Evolutionary conservation across 2,113 vertebrate genomes (phyloP).

Genomic region (Petrocephalus zakoni): DNA sequence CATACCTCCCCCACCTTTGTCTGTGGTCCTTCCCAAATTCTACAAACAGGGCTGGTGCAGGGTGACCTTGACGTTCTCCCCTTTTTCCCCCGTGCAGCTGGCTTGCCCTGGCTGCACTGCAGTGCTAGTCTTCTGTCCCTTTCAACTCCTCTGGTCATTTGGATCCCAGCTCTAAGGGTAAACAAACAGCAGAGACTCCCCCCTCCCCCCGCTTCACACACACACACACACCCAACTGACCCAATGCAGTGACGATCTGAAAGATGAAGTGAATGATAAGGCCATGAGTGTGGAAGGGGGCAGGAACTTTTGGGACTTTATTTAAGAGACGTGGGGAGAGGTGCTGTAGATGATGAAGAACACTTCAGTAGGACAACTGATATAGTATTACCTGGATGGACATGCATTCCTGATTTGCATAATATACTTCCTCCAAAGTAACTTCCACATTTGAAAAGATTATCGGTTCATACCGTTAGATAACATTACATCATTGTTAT

Average conservation of each 20-base stretch:
- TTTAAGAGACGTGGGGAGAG: not conserved
- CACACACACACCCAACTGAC: not conserved
- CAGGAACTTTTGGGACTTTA: not conserved
- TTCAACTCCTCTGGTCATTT: slow-evolving; percentile 20
- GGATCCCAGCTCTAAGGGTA: not conserved
- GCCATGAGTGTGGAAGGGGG: not conserved
- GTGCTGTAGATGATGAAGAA: not conserved
- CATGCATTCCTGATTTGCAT: not conserved
- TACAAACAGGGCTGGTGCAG: slow-evolving; percentile 26
- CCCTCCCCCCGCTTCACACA: not conserved
- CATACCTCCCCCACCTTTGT: slow-evolving; percentile 14
- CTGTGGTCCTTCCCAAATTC: slow-evolving; percentile 38
- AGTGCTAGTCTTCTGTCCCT: slow-evolving; percentile 12
- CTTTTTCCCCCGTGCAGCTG: slow-evolving; percentile 24
- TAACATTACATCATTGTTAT: slow-evolving; percentile 13
- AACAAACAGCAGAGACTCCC: not conserved
- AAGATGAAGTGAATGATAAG: not conserved
- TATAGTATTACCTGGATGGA: not conserved
- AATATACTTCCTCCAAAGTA: not conserved
- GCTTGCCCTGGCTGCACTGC: not conserved
- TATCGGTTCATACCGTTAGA: not conserved
- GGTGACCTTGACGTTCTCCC: slow-evolving; percentile 20
- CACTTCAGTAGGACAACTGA: not conserved
- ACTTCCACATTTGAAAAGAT: not conserved
- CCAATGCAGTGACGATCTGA: not conserved